Percentiles rank a stretch among this genome's conserved stretches.
These are phyloP conservation scores for Melitaea athalia DNA, from an alignment of 2,888 invertebrate species.

Conservation along the genomic window DNA sequence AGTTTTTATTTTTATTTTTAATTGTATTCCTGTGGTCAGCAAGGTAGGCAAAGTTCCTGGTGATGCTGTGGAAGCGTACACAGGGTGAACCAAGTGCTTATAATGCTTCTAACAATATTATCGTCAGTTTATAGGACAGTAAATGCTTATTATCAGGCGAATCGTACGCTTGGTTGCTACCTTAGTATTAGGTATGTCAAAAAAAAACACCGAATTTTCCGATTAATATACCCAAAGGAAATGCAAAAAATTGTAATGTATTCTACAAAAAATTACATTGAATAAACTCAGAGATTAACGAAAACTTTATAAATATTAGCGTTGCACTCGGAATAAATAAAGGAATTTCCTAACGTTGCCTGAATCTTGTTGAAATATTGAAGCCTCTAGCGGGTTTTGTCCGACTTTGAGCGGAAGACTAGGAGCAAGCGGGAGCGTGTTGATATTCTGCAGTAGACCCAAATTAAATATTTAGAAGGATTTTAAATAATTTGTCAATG, in stretches of 20 bases:
- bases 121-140: too few species aligned
- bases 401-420: conserved; percentile 38
- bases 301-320: conserved; percentile 46
- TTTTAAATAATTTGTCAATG: too few species aligned
- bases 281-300: conserved; percentile 34
- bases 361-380: conserved; percentile 66
- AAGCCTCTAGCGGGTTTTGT: conserved; percentile 48
- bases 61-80: too few species aligned
- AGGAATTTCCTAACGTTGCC: conserved; percentile 56
- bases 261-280: conserved; percentile 25
- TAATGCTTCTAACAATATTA: too few species aligned
- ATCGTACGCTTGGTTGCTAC: too few species aligned
- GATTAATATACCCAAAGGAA: not conserved
- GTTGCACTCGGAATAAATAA: conserved; percentile 50
- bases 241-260: conserved; percentile 4
- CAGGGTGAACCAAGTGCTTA: too few species aligned
- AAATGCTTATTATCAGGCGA: too few species aligned
- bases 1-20: too few species aligned
- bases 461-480: not conserved
- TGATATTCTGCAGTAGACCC: not conserved
- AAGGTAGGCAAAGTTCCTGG: too few species aligned
- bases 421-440: conserved; percentile 33
- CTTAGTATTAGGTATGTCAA: too few species aligned
- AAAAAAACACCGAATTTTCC: not conserved
- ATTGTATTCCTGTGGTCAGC: too few species aligned